Evolutionary conservation across 2,797 vertebrate species (phyloP).

Genomic region (Telmatherina bonti): DNA sequence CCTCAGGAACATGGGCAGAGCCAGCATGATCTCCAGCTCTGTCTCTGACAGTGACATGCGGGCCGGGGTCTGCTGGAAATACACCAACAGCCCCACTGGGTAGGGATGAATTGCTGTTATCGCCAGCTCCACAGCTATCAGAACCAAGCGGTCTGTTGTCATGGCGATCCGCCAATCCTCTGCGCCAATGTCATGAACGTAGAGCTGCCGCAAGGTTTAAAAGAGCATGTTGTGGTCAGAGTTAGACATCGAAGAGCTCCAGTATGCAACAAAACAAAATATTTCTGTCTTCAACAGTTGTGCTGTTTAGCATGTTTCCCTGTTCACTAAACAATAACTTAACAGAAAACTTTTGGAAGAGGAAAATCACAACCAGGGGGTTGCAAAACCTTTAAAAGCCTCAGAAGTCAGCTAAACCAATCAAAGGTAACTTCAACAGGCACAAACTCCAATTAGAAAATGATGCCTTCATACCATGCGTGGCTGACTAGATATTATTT

Average conservation of each 20-base stretch:
- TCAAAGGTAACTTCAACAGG: not conserved
- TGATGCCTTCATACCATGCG: no score
- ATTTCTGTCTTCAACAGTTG: not conserved
- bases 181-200: slow-evolving; percentile 91
- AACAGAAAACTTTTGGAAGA: not conserved
- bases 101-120: slow-evolving; percentile 91
- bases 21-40: slow-evolving; percentile 92
- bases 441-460: not conserved
- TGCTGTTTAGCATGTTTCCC: not conserved
- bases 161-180: slow-evolving; percentile 95
- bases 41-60: slow-evolving; percentile 85
- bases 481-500: not conserved
- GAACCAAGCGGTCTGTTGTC: slow-evolving; percentile 90
- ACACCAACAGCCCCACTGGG: slow-evolving; percentile 86
- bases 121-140: slow-evolving; percentile 91
- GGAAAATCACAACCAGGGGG: not conserved
- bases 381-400: no score
- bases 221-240: not conserved
- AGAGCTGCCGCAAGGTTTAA: slow-evolving; percentile 80
- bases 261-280: not conserved
- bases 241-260: not conserved
- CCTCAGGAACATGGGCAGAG: slow-evolving; percentile 94
- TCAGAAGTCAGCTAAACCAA: not conserved
- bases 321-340: not conserved
- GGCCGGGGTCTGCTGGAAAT: slow-evolving; percentile 82